Percentiles rank a stretch among this genome's conserved stretches.
Evolutionary conservation across 2,797 vertebrate species (phyloP).

Genomic region (Phrynocephalus forsythii): DNA sequence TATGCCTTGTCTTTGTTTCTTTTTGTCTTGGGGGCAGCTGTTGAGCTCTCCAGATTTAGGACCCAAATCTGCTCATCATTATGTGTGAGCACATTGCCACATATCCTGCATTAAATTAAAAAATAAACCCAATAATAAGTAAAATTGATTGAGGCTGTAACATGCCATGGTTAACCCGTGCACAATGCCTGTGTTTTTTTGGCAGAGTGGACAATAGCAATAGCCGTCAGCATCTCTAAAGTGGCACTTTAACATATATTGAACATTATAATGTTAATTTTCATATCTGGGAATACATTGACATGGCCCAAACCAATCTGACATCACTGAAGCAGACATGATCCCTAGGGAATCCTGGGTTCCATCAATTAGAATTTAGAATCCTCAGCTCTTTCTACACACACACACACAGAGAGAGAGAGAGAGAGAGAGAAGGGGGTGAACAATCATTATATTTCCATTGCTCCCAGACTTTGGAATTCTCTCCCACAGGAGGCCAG

Average conservation of each 20-base stretch:
- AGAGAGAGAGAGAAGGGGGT: no score
- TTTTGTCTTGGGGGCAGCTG: slow-evolving; percentile 74
- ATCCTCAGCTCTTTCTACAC: no score
- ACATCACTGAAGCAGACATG: no score
- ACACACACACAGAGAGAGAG: no score
- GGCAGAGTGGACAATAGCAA: background rate
- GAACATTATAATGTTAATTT: background rate
- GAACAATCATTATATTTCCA: no score
- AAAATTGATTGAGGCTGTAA: slow-evolving; percentile 37
- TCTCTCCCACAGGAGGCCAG: no score
- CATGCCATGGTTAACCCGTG: background rate
- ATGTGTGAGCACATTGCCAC: slow-evolving; percentile 51
- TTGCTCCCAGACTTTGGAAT: no score
- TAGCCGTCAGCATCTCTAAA: background rate
- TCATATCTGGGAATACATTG: background rate
- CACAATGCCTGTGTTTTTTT: background rate
- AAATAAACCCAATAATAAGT: background rate
- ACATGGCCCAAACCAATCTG: no score
- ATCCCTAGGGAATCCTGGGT: no score
- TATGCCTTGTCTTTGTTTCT: slow-evolving; percentile 75
- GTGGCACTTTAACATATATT: background rate
- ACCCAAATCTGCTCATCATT: slow-evolving; percentile 69
- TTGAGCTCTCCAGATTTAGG: slow-evolving; percentile 72
- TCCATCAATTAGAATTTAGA: no score
- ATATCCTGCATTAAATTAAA: slow-evolving; percentile 23